Evolutionary conservation across 2,888 invertebrate species (phyloP), one percentile per base, ranked within the genome.

Genomic region (Zygothrica quintamaculata): DNA sequence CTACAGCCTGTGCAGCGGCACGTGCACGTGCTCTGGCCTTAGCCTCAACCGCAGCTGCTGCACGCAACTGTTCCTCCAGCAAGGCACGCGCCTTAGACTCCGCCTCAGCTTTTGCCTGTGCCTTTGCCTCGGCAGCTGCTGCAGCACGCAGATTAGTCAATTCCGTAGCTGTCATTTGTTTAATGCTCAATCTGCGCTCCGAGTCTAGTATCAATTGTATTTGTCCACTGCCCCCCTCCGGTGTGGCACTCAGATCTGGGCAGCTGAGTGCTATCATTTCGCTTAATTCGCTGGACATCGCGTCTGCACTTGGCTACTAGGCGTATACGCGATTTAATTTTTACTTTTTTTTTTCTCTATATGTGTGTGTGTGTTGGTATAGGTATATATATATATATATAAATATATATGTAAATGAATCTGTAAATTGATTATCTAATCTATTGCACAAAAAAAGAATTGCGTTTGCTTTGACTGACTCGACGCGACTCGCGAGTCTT

Each of bases 141-240:
- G 81, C 76, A 0, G 90, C 77, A 5, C 89, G 77, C 2, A 86
- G 56, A 37, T 75, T 74, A 5, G 70, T 61, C 60, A 90, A 55
- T 26, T 89, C 89, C 0, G 89, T 89, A 64, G 89, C 88, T 4
- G 90, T 89, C 90, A 89, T 89, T 62, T 89, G 89, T 77, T 89
- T 89, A 18, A 89, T 88, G 69, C 89, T 90, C n/a, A 90, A 69
- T 15, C 90, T 88, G 3, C 89, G 90, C 55, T 88, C 79, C 7
- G 80, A 65, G 42, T 88, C 75, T 31, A 81, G 71, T 3, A 88
- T 62, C 37, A 87, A 65, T 47, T 84, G 65, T 40, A 77, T 69
- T 25, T 80, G 61, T 11, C 43, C 56, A 37, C 29, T 56, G 50
- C 64, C 73, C 26, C 60, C 55, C 26, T 61, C 55, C 26, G 67